Conservation (phyloP, 2,888 invertebrate species). For the Meiosimyza decipiens region DNA sequence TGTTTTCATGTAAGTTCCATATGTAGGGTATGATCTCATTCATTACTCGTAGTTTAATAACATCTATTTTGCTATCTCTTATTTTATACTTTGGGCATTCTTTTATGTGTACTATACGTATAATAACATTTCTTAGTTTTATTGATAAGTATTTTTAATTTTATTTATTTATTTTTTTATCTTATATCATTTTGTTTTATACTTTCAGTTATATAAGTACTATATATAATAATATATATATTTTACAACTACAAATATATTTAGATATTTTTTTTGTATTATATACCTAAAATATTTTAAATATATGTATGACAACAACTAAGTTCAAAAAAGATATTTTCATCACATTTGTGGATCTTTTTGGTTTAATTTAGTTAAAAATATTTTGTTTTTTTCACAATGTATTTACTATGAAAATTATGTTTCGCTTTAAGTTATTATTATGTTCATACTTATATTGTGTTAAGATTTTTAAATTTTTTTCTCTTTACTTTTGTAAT, state of each 20-base stretch:
- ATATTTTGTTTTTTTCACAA: background rate
- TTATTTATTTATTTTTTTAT: background rate
- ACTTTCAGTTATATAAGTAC: background rate
- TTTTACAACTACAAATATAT: constrained; percentile 27
- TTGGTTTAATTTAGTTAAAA: background rate
- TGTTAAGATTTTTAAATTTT: background rate
- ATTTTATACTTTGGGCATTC: constrained; percentile 10
- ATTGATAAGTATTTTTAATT: background rate
- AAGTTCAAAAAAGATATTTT: constrained; percentile 42
- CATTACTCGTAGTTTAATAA: background rate
- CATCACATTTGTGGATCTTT: constrained; percentile 45
- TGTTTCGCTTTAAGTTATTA: constrained; percentile 8
- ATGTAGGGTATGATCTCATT: too few relatives aligned
- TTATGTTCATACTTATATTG: background rate
- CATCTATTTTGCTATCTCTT: constrained; percentile 29
- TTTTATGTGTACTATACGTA: constrained; percentile 24
- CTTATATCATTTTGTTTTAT: constrained; percentile 2
- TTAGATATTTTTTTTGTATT: constrained; percentile 22
- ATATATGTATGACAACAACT: constrained; percentile 31
- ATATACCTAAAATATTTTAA: constrained; percentile 16
- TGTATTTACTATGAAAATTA: constrained; percentile 7
- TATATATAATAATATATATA: constrained; percentile 23
- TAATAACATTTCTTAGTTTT: background rate
- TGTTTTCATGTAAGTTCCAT: too few relatives aligned
- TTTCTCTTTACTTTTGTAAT: constrained; percentile 4